Base-by-base conservation (phyloP, 2,113 vertebrate genomes). In the Cyanoramphus novaezelandiae region DNA sequence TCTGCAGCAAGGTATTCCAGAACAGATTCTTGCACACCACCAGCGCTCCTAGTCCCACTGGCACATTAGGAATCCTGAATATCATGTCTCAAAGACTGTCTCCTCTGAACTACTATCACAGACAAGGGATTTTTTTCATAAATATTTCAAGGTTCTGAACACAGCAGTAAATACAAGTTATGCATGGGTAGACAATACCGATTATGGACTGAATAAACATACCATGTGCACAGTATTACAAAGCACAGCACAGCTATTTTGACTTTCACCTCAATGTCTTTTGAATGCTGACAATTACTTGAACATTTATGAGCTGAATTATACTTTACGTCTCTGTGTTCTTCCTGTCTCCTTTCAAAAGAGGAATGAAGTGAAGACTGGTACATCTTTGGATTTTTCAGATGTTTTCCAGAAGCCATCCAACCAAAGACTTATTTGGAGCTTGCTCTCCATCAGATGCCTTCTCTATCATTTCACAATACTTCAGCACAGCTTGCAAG, bases 381-480 rank as follows among this genome's bases (percentile, higher is more conserved):
- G 46, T 64, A 43, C 33, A 78, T 83, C 63, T 92, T 88, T 91
- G 89, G 79, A 79, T 82, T 69, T 70, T 88, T 98, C 99, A 99
- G 72, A 97, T 49, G 21, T 98, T 98, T 90, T 99, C 99, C 95
- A 99, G 97, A 84, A 99, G 98, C 99, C 99, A 99, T 35, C 97
- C 94, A 77, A 99, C 99, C 39, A 99, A 98, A 28, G 99, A 96
- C 90, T 95, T 95, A 88, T 90, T 94, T 33, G 90, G 80, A 95
- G 93, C 35, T 95, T 92, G 91, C 57, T 97, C 97, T 62, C 96
- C 97, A 37, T 94, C 96, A 67, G 94, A 65, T 1, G 35, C 29
- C 2, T 82, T 74, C 75, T 96, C 98, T 53, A 69, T 20, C 67
- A 97, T 98, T 78, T 99, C 99, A 52, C 98, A 99, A 86, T 99